Percentiles rank a stretch among this genome's conserved stretches.
phyloP scores from a whole-genome alignment of 2,113 vertebrate species.

The Lepisosteus oculatus region DNA sequence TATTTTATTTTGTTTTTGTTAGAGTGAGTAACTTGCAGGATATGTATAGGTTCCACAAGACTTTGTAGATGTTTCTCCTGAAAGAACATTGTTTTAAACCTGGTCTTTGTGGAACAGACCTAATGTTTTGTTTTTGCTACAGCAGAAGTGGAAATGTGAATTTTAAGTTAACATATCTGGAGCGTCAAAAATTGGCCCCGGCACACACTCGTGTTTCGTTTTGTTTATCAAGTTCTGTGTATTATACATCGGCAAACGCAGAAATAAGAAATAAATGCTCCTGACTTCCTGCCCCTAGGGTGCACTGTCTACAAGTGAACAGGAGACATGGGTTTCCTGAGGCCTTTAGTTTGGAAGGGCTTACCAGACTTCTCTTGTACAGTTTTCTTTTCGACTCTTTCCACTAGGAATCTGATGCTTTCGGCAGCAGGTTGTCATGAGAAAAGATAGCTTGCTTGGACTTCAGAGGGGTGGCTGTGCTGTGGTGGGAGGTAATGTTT shows the following conservation, averaged over 20 bases:
- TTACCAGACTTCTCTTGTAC: not conserved
- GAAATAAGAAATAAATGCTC: not conserved
- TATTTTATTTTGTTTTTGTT: too few relatives aligned
- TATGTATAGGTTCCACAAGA: too few relatives aligned
- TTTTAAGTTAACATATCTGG: too few relatives aligned
- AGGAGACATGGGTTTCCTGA: not conserved
- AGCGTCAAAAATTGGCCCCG: too few relatives aligned
- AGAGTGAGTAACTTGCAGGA: too few relatives aligned
- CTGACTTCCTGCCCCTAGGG: constrained; percentile 17
- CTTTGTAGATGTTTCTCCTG: too few relatives aligned
- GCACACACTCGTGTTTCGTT: too few relatives aligned
- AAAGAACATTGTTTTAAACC: too few relatives aligned
- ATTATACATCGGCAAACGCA: not conserved
- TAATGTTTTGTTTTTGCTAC: too few relatives aligned
- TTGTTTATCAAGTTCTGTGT: not conserved
- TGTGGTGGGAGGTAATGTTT: constrained; percentile 16
- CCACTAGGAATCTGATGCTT: constrained; percentile 1
- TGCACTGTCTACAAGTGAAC: constrained; percentile 21
- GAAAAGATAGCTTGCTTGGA: not conserved
- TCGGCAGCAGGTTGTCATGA: not conserved
- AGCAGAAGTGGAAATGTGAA: too few relatives aligned
- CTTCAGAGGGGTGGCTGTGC: not conserved
- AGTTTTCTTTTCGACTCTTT: not conserved
- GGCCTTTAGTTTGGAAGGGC: not conserved
- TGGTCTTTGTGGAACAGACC: too few relatives aligned